Evolutionary conservation across 2,888 invertebrate genomes (phyloP), one percentile per base, ranked within the genome.

Genomic region (Ischnus inquisitorius): DNA sequence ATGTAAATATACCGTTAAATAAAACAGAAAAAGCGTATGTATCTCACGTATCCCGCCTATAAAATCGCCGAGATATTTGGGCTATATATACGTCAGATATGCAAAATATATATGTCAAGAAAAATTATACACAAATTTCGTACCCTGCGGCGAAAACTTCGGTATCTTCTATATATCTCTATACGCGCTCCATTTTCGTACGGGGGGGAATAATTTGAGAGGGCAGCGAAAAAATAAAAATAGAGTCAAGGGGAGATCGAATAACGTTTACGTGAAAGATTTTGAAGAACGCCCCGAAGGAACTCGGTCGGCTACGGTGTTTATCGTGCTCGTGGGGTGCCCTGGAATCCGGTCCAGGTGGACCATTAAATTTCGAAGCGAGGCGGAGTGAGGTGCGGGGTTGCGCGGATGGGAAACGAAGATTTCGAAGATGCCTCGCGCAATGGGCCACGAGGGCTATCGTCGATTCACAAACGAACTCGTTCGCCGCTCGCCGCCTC

Each of bases 401-500:
- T 41, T 19, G 22, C 10, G 14, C 51, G 34, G 68, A 48, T 16
- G n/a, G 34, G 41, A 60, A 25, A 5, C 22, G 16, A 41, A 54
- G 10, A 12, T 22, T 48, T 78, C 12, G 65, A 25, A 34, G 19
- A 28, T 43, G 34, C 28, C 86, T 69, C 69, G 75, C 87, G 85
- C 85, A 88, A 88, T 85, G 89, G 88, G 80, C 86, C 76, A 76
- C 51, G 76, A 65, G 25, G 68, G 16, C 16, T 16, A n/a, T 71
- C 54, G 39, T 6, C 16, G 28, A 54, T 54, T 16, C n/a, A 41
- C 72, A 43, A 22, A 19, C 62, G 28, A 14, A 60, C 25, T 41
- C 22, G 41, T 16, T 60, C 25, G 28, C 28, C 46, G 34, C 34
- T 34, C 34, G 34, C 34, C 34, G 34, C 5, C 12, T n/a, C 75